Evolutionary conservation across 2,888 invertebrate genomes (phyloP), one percentile per base, ranked within the genome.

Genomic region (Microchrysa polita): DNA sequence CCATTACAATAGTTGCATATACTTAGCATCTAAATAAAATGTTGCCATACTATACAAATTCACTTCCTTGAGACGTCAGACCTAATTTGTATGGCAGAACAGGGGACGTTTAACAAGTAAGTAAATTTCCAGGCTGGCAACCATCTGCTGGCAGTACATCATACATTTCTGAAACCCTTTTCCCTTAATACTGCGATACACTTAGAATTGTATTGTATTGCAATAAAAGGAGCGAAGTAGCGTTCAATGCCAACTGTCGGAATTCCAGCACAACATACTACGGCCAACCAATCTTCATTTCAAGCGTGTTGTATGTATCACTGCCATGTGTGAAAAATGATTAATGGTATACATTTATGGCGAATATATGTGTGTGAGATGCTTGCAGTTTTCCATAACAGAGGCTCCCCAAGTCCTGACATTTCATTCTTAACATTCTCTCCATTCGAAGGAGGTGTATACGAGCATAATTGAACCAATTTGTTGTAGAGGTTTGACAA

Each of bases 261-360:
- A 48, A n/a, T 48, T 48, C 48, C 48, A 48, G 48, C 12, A 42
- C 42, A 42, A 7, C 42, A 48, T 12, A 48, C 10, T 48, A 34
- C 61, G 40, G 16, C 61, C 61, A 61, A 55, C 55, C 22, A 55
- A 61, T 61, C 14, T n/a, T 40, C 52, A n/a, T 53, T 67, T 67
- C 20, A 34, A 63, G 42, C 40, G 12, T 34, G n/a, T n/a, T n/a
- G n/a, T n/a, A n/a, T 44, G 65, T 65, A 65, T 65, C 67, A 1
- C 67, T 67, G 22, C 27, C 67, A 67, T 67, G 67, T 67, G 53
- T 67, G 67, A 9, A 67, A 67, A 67, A 67, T 67, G 67, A 67
- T 67, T 67, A 53, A 67, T 67, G 44, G 27, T 23, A 27, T 9
- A 67, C 67, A 67, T 67, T 67, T 67, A 67, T 67, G 67, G 67